phyloP scores from a whole-genome alignment of 2,113 vertebrate genomes.

The Ageneiosus marmoratus region DNA sequence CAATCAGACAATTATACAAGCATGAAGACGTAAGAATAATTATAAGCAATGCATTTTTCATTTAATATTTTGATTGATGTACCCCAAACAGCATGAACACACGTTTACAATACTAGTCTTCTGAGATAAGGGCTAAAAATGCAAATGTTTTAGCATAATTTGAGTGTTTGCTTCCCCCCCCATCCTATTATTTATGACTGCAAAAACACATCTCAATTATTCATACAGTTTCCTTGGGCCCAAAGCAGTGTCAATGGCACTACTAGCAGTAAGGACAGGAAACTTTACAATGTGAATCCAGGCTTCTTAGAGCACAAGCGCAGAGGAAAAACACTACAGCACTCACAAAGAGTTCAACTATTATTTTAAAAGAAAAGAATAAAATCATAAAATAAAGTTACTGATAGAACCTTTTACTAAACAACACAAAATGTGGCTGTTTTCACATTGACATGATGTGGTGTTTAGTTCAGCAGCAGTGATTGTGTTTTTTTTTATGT shows the following conservation, averaged over 20 bases:
- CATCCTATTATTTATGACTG: slow-evolving; percentile 13
- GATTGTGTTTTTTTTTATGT: slow-evolving; percentile 11
- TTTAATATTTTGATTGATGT: background rate
- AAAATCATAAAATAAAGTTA: background rate
- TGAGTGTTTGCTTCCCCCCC: background rate
- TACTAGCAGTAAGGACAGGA: slow-evolving; percentile 55
- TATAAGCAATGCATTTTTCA: background rate
- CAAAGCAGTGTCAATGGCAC: slow-evolving; percentile 9
- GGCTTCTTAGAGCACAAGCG: background rate
- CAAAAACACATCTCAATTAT: slow-evolving; percentile 40
- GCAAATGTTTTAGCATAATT: slow-evolving; percentile 7
- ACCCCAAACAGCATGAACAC: slow-evolving; percentile 17
- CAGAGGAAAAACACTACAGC: background rate
- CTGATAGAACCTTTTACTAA: background rate
- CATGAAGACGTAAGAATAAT: background rate
- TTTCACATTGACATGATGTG: background rate
- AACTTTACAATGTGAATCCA: slow-evolving; percentile 54
- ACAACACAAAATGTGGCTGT: background rate
- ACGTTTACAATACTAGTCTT: slow-evolving; percentile 1
- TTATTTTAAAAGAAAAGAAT: background rate
- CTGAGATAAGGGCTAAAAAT: slow-evolving; percentile 48
- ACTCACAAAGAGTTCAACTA: background rate
- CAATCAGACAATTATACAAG: background rate
- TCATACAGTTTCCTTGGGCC: slow-evolving; percentile 55
- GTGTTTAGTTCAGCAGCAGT: slow-evolving; percentile 10